phyloP scores from a whole-genome alignment of 2,888 invertebrate genomes.

The Folsomia candida region DNA sequence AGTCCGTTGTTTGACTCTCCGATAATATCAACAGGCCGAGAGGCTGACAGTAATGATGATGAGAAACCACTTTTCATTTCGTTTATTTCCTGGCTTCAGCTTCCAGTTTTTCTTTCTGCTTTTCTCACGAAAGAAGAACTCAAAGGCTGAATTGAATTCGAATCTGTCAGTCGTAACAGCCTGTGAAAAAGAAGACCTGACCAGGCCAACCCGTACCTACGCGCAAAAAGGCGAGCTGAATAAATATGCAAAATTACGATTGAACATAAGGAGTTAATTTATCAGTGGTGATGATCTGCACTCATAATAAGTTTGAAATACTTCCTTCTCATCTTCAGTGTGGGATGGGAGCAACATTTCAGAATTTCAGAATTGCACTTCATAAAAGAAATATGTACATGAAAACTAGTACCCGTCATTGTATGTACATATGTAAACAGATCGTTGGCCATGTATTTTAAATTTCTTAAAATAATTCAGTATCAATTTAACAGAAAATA shows the following conservation, averaged over 20 bases:
- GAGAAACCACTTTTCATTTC: conserved; percentile 17
- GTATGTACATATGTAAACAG: too few species aligned
- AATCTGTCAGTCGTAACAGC: not conserved
- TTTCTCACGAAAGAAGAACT: conserved; percentile 8
- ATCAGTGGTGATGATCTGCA: not conserved
- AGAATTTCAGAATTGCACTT: too few species aligned
- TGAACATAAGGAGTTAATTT: not conserved
- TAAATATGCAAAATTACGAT: not conserved
- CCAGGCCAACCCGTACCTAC: not conserved
- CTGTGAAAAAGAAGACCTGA: not conserved
- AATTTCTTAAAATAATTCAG: too few species aligned
- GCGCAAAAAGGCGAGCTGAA: not conserved
- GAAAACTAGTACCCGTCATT: too few species aligned
- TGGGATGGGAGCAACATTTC: too few species aligned
- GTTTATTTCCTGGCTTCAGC: conserved; percentile 12
- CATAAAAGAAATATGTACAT: too few species aligned
- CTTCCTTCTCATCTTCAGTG: too few species aligned
- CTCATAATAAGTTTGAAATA: too few species aligned
- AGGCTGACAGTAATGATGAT: not conserved
- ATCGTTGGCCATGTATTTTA: too few species aligned
- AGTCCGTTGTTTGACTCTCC: not conserved
- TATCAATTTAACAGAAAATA: too few species aligned
- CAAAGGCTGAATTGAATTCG: not conserved
- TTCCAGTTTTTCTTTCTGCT: conserved; percentile 6
- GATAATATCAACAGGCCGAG: not conserved